A percentile compares a stretch with the other conserved stretches of the same genome.
Conservation (phyloP, 2,888 invertebrate species). For the Cartodere bifasciata region DNA sequence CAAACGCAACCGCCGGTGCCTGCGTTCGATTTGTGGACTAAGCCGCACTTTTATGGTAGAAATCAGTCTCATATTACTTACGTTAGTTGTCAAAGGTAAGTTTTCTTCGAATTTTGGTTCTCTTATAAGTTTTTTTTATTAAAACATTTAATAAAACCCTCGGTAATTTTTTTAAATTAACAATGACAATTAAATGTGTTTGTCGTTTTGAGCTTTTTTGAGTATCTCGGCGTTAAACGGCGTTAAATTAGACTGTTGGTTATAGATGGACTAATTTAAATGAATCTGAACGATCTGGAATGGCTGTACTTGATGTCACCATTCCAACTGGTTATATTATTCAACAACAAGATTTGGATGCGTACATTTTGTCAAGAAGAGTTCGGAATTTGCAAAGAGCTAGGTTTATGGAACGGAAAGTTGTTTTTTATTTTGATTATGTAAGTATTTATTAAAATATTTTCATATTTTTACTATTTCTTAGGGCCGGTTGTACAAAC, state of each 20-base stretch:
- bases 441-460: too few relatives aligned
- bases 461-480: too few relatives aligned
- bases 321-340: conserved; percentile 87
- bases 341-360: conserved; percentile 79
- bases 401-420: conserved; percentile 66
- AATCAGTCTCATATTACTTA: conserved; percentile 90
- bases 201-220: too few relatives aligned
- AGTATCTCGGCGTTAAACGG: too few relatives aligned
- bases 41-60: conserved; percentile 69
- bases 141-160: too few relatives aligned
- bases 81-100: conserved; percentile 73
- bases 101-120: conserved; percentile 3
- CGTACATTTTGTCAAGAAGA: conserved; percentile 65
- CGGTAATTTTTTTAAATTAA: too few relatives aligned
- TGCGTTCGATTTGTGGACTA: conserved; percentile 67
- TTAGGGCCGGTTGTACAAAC: too few relatives aligned
- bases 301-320: conserved; percentile 76
- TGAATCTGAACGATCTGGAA: conserved; percentile 74
- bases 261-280: conserved; percentile 63
- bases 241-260: conserved; percentile 8
- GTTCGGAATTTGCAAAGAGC: conserved; percentile 78
- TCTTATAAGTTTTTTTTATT: too few relatives aligned
- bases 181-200: too few relatives aligned
- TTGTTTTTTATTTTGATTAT: conserved; percentile 86
- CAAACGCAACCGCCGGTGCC: conserved; percentile 71